These are phyloP conservation scores for Penelope pileata DNA, from an alignment of 2,113 vertebrate species.

Conservation along the genomic window DNA sequence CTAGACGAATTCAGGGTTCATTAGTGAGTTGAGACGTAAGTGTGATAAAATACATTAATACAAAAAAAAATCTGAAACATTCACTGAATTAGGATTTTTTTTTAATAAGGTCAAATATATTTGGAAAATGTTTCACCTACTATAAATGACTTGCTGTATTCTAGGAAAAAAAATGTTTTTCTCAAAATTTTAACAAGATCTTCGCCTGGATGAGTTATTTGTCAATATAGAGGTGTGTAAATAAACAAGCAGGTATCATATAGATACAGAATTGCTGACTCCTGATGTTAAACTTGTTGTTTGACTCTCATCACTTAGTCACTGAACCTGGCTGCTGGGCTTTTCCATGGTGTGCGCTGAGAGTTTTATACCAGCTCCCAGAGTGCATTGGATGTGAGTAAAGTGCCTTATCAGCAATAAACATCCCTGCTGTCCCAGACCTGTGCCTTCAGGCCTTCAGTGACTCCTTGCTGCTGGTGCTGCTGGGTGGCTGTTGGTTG, in stretches of 20 bases:
- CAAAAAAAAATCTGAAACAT: conserved; percentile 6
- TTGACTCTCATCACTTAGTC: background rate
- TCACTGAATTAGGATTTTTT: conserved; percentile 30
- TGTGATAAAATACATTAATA: conserved; percentile 46
- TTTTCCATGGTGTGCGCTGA: background rate
- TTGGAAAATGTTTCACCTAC: conserved; percentile 37
- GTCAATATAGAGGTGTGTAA: background rate
- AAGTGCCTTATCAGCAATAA: background rate
- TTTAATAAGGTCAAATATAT: conserved; percentile 62
- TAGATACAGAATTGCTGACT: background rate
- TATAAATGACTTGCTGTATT: background rate
- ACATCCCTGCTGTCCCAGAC: background rate
- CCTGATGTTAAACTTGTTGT: background rate
- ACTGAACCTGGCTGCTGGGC: background rate
- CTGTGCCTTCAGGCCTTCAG: background rate
- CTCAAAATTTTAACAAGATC: background rate
- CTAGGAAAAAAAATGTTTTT: background rate
- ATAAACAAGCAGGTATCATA: background rate
- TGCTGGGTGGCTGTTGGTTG: background rate
- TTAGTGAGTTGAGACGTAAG: conserved; percentile 57
- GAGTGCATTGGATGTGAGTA: background rate
- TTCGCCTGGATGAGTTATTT: background rate
- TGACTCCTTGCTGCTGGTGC: background rate
- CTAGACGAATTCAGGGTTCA: conserved; percentile 49
- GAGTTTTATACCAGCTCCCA: background rate